phyloP scores from a whole-genome alignment of 2,888 invertebrate genomes.

The Globia sparganii region DNA sequence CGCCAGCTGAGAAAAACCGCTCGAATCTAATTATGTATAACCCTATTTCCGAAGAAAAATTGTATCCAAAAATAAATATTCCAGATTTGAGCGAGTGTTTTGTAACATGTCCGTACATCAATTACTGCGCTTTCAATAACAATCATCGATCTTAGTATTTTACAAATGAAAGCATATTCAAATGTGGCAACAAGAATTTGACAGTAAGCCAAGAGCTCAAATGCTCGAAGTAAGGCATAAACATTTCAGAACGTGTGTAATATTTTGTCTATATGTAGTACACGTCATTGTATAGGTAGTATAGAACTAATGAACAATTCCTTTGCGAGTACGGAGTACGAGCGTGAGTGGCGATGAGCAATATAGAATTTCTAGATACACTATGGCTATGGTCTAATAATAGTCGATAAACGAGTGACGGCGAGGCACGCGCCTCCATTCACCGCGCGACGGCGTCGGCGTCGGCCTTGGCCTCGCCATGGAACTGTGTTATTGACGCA shows the following conservation, averaged over 20 bases:
- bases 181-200: constrained; percentile 62
- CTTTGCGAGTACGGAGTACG: constrained; percentile 37
- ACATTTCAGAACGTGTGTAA: constrained; percentile 43
- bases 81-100: constrained; percentile 14
- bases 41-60: constrained; percentile 30
- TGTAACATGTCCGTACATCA: constrained; percentile 21
- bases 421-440: constrained; percentile 84
- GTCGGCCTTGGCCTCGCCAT: constrained; percentile 83
- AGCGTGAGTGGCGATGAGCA: constrained; percentile 50
- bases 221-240: constrained; percentile 51
- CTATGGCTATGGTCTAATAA: constrained; percentile 81
- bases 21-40: constrained; percentile 19
- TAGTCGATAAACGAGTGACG: constrained; percentile 79
- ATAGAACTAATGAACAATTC: constrained; percentile 34
- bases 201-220: constrained; percentile 58
- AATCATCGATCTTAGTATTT: constrained; percentile 52
- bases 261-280: constrained; percentile 27
- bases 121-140: constrained; percentile 47
- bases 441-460: constrained; percentile 76
- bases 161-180: constrained; percentile 54
- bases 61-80: constrained; percentile 35
- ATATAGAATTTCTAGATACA: constrained; percentile 62
- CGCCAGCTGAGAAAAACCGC: constrained; percentile 35
- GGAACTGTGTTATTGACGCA: constrained; percentile 81
- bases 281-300: constrained; percentile 27